Base-by-base conservation (phyloP, 2,888 invertebrate species). In the Catocala nupta region DNA sequence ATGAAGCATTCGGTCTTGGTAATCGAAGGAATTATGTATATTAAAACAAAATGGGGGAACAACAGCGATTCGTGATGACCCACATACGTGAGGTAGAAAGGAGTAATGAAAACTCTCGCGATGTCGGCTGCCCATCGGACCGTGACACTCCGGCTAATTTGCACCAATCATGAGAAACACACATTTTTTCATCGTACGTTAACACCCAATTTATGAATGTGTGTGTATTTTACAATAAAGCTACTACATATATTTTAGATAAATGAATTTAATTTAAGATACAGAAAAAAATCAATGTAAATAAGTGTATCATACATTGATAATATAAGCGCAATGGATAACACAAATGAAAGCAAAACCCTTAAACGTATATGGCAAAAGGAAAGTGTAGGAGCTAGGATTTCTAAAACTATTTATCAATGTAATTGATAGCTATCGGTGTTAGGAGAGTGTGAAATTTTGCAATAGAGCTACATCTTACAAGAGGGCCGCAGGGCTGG, bases 401-500 rank as follows among this genome's bases (percentile, higher is more conserved):
- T 86, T 85, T 87, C 84, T 83, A 84, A 82, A 85, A 80, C 77
- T 74, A 86, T 88, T 87, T 86, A 89, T 88, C 86, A 82, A 75
- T 81, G 88, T 89, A 89, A 90, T 85, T 84, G 87, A 90, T 90
- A 88, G 85, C 79, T 86, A 87, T 85, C 82, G 81, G 74, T 79
- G 83, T 80, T 83, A 80, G 87, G 85, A 82, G 85, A 87, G 90
- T 90, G 93, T 90, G 89, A 92, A 91, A 90, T 90, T 92, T 89
- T 87, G 92, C 91, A 89, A 89, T 86, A 87, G 85, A 88, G 83
- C 83, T 82, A 83, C 82, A 85, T 83, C 82, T 84, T 82, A 82
- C 82, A 77, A 77, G 85, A 92, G 90, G 91, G 90, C 90, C 90
- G 84, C 80, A 93, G 93, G 93, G 93, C 90, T 84, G 84, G 92